Evolutionary conservation across 2,797 vertebrate species (phyloP).

Genomic region (Halcyon badia): DNA sequence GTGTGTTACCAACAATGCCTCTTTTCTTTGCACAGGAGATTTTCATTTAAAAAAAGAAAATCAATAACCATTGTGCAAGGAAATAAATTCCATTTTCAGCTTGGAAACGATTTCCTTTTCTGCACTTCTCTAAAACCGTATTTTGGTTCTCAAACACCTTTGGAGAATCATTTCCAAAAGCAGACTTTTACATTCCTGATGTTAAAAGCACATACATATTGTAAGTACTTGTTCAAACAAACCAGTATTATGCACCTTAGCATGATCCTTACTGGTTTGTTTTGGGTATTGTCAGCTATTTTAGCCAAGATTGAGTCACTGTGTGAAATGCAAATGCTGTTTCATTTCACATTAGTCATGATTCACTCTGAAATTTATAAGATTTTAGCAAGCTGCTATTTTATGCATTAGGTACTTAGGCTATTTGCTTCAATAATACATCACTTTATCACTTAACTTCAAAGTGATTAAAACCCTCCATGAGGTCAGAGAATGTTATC

Average conservation of each 20-base stretch:
- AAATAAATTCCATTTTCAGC: not conserved
- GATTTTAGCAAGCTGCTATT: not conserved
- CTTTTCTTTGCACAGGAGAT: not conserved
- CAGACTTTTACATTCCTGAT: not conserved
- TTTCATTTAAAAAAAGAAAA: constrained; percentile 14
- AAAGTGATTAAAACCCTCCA: not conserved
- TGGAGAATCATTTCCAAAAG: not conserved
- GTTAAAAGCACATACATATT: not conserved
- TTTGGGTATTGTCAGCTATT: not conserved
- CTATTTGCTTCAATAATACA: not conserved
- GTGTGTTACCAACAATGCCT: not conserved
- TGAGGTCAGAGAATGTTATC: not conserved
- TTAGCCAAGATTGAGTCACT: not conserved
- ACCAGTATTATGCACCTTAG: not conserved
- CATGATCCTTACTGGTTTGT: not conserved
- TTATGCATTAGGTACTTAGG: not conserved
- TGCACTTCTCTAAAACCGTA: not conserved
- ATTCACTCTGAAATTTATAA: not conserved
- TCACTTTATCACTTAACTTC: not conserved
- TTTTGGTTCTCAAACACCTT: not conserved
- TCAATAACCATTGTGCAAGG: constrained; percentile 11
- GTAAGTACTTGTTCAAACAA: not conserved
- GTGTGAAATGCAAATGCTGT: not conserved
- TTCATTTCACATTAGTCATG: not conserved
- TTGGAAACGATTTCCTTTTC: not conserved